phyloP scores from a whole-genome alignment of 2,888 invertebrate species.

The Drosophila paramelanica region DNA sequence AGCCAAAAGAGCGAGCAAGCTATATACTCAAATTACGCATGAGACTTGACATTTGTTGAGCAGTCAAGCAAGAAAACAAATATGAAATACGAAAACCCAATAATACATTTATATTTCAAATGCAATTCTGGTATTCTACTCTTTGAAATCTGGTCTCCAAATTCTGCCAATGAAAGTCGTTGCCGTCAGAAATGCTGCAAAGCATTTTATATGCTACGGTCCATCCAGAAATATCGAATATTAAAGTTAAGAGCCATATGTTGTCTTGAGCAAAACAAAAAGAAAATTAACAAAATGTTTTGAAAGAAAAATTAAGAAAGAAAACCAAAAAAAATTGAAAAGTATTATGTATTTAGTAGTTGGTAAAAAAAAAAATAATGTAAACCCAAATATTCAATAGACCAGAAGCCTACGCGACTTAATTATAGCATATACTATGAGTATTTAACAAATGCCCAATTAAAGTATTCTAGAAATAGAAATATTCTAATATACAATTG shows the following conservation, averaged over 20 bases:
- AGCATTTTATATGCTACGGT: constrained; percentile 15
- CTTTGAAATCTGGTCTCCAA: constrained; percentile 12
- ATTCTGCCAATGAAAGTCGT: constrained; percentile 47
- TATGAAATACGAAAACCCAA: constrained; percentile 1
- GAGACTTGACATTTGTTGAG: not conserved
- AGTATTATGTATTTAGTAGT: constrained; percentile 22
- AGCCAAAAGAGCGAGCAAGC: constrained; percentile 27
- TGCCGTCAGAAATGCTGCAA: constrained; percentile 47
- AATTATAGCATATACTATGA: constrained; percentile 24
- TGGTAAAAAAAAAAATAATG: constrained; percentile 6
- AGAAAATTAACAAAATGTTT: constrained; percentile 2
- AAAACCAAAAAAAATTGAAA: constrained; percentile 1
- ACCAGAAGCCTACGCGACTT: constrained; percentile 11
- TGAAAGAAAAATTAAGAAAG: not conserved
- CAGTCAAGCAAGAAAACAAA: not conserved
- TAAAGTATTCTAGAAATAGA: constrained; percentile 2
- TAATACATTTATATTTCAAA: not conserved
- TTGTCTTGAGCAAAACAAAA: constrained; percentile 14
- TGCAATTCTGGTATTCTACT: not conserved
- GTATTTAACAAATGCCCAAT: constrained; percentile 17
- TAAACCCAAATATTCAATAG: constrained; percentile 5
- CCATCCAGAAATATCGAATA: constrained; percentile 48
- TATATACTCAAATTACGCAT: constrained; percentile 7
- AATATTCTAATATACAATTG: not conserved
- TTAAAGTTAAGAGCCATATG: constrained; percentile 19